Evolutionary conservation across 2,113 vertebrate species (phyloP), one percentile per base, ranked within the genome.

Genomic region (Nannobrachium achirus): DNA sequence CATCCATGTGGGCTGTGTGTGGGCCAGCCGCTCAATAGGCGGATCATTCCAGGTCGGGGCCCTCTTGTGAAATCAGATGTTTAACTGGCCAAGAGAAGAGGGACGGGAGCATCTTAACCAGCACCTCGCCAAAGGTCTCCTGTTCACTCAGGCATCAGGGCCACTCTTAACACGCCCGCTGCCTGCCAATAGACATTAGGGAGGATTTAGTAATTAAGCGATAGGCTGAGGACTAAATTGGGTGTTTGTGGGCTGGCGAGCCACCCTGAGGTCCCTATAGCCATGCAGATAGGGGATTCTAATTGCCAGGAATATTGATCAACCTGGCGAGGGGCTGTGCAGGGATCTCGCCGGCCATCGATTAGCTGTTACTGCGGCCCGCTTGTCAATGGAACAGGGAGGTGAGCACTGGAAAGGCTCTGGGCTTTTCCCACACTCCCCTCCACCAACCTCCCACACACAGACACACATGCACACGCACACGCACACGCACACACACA

Each of bases 241-340:
- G 92, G 92, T 93, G 92, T 93, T 93, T 93, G 92, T 83, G 90
- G 89, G 90, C 91, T 81, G 81, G 79, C 67, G 46, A 89, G 89
- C 88, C 89, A 87, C 88, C 86, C 84, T 63, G 51, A 92, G 89
- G 93, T 90, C 89, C 90, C 89, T 72, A 75, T 89, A 89, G 89
- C 86, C 92, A 92, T 92, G 92, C 91, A 93, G 92, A 94, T 93
- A 93, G 93, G 85, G 92, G 88, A 94, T 94, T 93, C 89, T 94
- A 94, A 94, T 94, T 94, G 93, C 91, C 89, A 79, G 85, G 88
- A 84, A 90, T 93, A 94, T 94, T 91, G 93, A 94, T 94, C 89
- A 91, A 77, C 69, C 81, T 55, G 66, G 87, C 56, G 49, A 88
- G 84, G 87, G 86, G 86, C 76, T 73, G 89, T 78, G 56, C 60